A percentile compares a stretch with the other conserved stretches of the same genome.
Evolutionary conservation across 2,888 invertebrate genomes (phyloP).

Genomic region (Troides oblongomaculatus): DNA sequence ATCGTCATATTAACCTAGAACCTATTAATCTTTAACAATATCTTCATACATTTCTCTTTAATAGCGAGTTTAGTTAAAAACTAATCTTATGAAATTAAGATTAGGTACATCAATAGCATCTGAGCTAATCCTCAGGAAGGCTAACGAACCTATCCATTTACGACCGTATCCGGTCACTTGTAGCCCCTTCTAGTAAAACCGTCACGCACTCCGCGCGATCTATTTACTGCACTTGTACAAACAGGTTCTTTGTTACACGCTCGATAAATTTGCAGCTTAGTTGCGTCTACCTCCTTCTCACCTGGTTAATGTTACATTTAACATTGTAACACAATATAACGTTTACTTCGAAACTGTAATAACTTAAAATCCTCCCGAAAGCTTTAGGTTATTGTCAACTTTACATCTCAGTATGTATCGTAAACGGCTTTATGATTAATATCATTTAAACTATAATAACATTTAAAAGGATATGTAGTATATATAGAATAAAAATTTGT

Average conservation of each 20-base stretch:
- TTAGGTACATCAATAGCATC: neutral
- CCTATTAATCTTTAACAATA: no score
- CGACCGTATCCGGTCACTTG: constrained; percentile 25
- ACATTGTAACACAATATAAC: neutral
- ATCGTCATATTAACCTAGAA: no score
- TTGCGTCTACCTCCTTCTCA: neutral
- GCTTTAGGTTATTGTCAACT: no score
- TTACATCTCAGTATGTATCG: no score
- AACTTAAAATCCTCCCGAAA: no score
- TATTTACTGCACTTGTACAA: constrained; percentile 15
- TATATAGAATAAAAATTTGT: neutral
- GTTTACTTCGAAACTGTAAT: neutral
- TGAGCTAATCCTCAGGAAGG: constrained; percentile 1
- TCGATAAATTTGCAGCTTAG: neutral
- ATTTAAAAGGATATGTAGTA: no score
- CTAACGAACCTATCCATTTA: constrained; percentile 20
- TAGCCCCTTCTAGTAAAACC: constrained; percentile 18
- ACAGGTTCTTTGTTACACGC: constrained; percentile 4
- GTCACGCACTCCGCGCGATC: constrained; percentile 15
- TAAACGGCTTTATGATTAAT: no score
- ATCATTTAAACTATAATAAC: no score
- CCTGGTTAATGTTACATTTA: neutral
- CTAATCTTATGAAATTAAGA: neutral
- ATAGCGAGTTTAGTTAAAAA: no score
- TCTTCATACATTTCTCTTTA: no score